phyloP scores from a whole-genome alignment of 2,113 vertebrate genomes.

The Phyllostomus discolor region DNA sequence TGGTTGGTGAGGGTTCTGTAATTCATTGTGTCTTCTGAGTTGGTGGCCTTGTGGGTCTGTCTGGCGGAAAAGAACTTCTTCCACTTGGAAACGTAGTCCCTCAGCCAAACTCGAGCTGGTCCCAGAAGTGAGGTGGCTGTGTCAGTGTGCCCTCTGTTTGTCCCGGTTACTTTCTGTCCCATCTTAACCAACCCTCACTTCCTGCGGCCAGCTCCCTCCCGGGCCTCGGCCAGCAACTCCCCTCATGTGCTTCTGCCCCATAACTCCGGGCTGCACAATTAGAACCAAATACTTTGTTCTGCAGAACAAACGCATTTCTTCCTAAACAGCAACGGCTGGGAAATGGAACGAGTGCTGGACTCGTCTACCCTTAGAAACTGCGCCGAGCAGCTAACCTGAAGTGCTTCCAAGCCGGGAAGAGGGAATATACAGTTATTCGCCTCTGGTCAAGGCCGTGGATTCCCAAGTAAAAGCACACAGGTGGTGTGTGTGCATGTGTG shows the following conservation, averaged over 20 bases:
- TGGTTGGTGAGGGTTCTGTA: background rate
- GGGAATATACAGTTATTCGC: too few relatives aligned
- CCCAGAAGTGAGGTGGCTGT: background rate
- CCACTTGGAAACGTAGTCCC: background rate
- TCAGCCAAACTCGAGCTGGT: background rate
- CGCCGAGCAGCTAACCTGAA: too few relatives aligned
- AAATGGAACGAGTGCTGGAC: background rate
- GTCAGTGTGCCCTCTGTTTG: background rate
- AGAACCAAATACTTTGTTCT: background rate
- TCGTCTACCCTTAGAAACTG: too few relatives aligned
- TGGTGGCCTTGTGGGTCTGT: background rate
- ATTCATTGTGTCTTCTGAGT: background rate
- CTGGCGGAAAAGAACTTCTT: background rate
- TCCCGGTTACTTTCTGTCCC: background rate
- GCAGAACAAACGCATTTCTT: background rate
- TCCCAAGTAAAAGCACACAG: background rate
- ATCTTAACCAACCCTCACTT: background rate
- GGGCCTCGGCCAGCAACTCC: background rate
- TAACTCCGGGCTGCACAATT: background rate
- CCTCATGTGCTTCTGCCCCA: background rate
- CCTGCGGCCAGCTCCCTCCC: background rate
- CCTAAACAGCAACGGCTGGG: background rate
- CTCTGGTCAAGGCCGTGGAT: background rate
- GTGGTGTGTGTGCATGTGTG: background rate
- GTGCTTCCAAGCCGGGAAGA: background rate